Evolutionary conservation across 2,113 vertebrate genomes (phyloP), one percentile per base, ranked within the genome.

Genomic region (Chelonoidis abingdonii): DNA sequence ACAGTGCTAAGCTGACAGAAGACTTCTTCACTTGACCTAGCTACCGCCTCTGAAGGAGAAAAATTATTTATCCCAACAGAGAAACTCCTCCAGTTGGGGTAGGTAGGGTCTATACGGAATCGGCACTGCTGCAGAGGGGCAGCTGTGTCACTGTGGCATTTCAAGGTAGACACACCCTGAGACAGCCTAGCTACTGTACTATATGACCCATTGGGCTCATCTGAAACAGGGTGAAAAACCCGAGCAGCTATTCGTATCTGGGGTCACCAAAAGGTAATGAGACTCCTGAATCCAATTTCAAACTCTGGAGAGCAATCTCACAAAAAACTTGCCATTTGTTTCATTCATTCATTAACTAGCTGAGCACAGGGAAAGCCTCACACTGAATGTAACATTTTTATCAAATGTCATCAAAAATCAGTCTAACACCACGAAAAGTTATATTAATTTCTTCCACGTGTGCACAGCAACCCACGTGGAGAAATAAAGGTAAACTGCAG

Each of bases 231-330:
- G 2, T 11, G 35, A 91, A 65, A 82, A 1, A 6, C 35, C 65
- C 22, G 14, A 50, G 3, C 11, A 12, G 21, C 14, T 0, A 0
- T 41, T 49, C 22, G 56, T 3, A 5, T 29, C 49, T 6, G 38
- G 31, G 38, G 47, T 81, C 31, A 49, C 27, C 27, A 31, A 4
- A 41, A 56, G 12, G 38, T 8, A 54, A 11, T 19, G 3, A 57
- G 5, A 27, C 17, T 41, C 69, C 11, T 19, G 11, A n/a, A 10
- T 50, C 35, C 59, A 2, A 2, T 1, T 1, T 29, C 21, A 2
- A 0, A 0, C 8, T 29, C 7, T 38, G 2, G 57, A 59, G 44
- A 0, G 2, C 6, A 17, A n/a, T 56, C 24, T 10, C 29, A 79
- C 50, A 38, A 22, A 82, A 47, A 19, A 1, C 35, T 27, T 4